phyloP scores from a whole-genome alignment of 2,113 vertebrate genomes.

The Vidua chalybeata region DNA sequence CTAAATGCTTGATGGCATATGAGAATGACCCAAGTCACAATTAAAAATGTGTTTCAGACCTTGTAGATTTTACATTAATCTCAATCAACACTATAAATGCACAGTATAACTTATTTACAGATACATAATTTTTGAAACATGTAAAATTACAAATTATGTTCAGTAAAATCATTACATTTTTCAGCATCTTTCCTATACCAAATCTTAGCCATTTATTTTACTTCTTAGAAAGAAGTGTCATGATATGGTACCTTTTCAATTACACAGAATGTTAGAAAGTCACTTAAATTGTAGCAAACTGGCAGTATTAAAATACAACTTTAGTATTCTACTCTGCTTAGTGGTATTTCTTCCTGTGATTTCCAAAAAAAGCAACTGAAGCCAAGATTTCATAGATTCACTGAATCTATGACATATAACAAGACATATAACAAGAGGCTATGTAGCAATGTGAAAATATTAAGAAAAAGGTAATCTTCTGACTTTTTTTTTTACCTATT shows the following conservation, averaged over 20 bases:
- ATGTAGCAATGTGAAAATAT: not conserved
- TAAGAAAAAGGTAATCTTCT: not conserved
- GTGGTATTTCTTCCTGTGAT: not conserved
- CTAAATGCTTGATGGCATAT: not conserved
- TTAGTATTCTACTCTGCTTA: not conserved
- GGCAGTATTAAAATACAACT: not conserved
- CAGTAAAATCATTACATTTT: not conserved
- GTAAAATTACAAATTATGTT: not conserved
- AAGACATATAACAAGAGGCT: not conserved
- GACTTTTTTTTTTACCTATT: not conserved
- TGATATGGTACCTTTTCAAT: not conserved
- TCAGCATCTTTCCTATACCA: not conserved
- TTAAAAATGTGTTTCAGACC: not conserved
- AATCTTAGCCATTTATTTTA: not conserved
- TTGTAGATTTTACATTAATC: not conserved
- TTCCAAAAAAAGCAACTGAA: not conserved
- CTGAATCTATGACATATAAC: not conserved
- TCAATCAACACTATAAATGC: not conserved
- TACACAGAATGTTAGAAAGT: not conserved
- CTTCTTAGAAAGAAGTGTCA: not conserved
- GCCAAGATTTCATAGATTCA: not conserved
- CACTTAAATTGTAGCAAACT: not conserved
- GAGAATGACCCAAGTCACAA: not conserved
- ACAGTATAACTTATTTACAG: not conserved
- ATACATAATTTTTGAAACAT: not conserved